Evolutionary conservation across 2,797 vertebrate genomes (phyloP).

Genomic region (Lacerta viridis): DNA sequence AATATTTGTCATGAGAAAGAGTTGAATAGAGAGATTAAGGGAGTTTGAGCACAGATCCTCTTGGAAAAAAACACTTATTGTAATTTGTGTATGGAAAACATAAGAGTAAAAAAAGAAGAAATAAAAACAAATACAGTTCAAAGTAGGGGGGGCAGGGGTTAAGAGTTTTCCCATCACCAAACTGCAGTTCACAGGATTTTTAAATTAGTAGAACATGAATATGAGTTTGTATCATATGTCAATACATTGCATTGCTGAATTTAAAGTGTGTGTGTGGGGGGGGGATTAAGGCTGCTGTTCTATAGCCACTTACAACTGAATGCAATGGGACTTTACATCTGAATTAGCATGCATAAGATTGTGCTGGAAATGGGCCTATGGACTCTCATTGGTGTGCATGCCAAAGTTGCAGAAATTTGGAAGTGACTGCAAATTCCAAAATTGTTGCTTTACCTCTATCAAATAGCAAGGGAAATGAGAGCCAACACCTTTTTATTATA

Average conservation of each 20-base stretch:
- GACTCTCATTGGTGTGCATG: neutral
- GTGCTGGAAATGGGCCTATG: neutral
- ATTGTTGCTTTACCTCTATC: neutral
- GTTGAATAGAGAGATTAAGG: constrained; percentile 11
- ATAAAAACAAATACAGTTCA: neutral
- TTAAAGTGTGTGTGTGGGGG: too few relatives aligned
- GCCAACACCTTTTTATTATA: neutral
- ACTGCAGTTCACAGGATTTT: neutral
- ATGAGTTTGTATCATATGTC: neutral
- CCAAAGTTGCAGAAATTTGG: neutral
- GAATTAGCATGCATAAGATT: too few relatives aligned
- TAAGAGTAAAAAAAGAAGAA: neutral
- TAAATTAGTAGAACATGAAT: neutral
- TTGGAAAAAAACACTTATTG: neutral
- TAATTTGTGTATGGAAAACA: neutral
- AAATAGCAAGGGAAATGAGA: neutral
- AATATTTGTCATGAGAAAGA: constrained; percentile 16
- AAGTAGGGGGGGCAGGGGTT: neutral
- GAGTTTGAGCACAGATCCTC: constrained; percentile 14
- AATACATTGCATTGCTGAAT: too few relatives aligned
- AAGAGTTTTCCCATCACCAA: neutral
- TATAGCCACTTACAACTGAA: too few relatives aligned
- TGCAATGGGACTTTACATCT: too few relatives aligned
- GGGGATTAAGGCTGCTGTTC: too few relatives aligned
- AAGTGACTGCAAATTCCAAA: neutral